Evolutionary conservation across 2,113 vertebrate genomes (phyloP).

Genomic region (Columba janthina): DNA sequence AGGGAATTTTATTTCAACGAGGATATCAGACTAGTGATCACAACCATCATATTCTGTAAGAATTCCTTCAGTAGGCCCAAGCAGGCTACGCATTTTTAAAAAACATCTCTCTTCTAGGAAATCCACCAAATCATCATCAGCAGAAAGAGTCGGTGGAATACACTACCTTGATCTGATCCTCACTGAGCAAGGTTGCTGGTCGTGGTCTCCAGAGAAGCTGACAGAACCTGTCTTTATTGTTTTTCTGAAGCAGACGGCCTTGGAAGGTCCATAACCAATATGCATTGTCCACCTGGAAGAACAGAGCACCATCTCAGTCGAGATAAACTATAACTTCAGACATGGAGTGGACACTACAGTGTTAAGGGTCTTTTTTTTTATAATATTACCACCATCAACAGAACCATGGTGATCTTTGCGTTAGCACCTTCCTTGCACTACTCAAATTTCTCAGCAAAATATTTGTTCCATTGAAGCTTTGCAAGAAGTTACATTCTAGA

Average conservation of each 20-base stretch:
- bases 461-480: background rate
- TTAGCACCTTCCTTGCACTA: background rate
- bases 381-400: background rate
- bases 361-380: background rate
- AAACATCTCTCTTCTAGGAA: background rate
- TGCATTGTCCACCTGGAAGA: constrained; percentile 92
- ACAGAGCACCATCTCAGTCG: background rate
- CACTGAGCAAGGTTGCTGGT: constrained; percentile 84
- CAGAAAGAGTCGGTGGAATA: background rate
- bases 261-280: constrained; percentile 99
- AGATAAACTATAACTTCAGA: background rate
- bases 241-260: constrained; percentile 96
- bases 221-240: constrained; percentile 96
- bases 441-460: background rate
- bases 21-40: background rate
- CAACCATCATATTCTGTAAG: background rate
- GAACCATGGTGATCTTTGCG: background rate
- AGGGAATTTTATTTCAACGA: background rate
- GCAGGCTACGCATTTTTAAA: background rate
- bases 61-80: background rate
- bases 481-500: background rate
- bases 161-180: constrained; percentile 90
- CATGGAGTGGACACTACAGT: background rate
- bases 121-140: background rate
- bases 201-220: constrained; percentile 97